phyloP scores from a whole-genome alignment of 35 echinoderm and acorn worm genomes.

The Acanthaster planci region DNA sequence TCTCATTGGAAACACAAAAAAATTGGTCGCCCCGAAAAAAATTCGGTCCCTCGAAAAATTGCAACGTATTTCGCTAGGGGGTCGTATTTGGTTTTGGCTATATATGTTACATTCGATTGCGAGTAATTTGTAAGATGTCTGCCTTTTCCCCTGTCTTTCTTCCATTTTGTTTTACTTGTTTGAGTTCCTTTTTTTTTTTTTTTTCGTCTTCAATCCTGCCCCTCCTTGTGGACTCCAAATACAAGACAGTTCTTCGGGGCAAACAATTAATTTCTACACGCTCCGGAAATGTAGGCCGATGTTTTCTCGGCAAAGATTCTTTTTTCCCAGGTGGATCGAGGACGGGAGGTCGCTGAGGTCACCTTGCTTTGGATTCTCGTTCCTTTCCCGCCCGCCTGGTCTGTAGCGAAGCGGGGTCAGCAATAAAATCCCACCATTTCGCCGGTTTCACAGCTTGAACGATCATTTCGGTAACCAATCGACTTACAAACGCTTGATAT shows the following conservation, averaged over 20 bases:
- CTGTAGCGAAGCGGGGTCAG: no score
- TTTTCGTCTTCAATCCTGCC: no score
- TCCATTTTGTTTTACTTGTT: no score
- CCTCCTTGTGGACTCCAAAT: no score
- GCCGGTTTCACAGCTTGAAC: no score
- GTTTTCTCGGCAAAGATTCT: background rate
- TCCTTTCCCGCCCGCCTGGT: no score
- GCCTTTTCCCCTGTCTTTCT: background rate
- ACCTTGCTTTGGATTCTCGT: no score
- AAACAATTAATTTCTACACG: constrained; percentile 22
- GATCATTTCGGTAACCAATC: no score
- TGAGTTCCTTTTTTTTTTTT: no score
- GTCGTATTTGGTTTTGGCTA: background rate
- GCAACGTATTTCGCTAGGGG: constrained; percentile 4
- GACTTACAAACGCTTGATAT: no score
- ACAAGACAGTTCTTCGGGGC: background rate
- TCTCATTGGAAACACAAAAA: constrained; percentile 11
- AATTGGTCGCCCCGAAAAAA: background rate
- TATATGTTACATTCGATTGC: background rate
- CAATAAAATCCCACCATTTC: no score
- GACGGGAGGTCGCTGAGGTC: background rate
- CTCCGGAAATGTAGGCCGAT: background rate
- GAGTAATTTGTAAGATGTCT: background rate
- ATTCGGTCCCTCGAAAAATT: background rate
- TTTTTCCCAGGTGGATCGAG: background rate